A percentile compares a stretch with the other conserved stretches of the same genome.
phyloP scores from a whole-genome alignment of 37 sponge, comb jelly and placozoan species.

The Sycon ciliatum region DNA sequence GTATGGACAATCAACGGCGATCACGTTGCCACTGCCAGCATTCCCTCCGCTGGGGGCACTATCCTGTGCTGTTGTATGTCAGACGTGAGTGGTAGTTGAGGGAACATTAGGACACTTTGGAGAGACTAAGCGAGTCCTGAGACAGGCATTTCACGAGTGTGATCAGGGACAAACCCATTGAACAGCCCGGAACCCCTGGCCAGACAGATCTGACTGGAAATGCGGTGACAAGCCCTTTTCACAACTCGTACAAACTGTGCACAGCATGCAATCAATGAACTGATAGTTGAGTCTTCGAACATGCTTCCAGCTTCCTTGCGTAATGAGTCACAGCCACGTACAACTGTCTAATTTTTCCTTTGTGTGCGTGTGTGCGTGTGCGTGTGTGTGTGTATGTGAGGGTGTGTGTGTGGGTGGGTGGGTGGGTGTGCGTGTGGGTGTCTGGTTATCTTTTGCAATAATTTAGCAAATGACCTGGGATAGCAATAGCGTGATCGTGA shows the following conservation, averaged over 20 bases:
- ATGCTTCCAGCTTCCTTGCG: no score
- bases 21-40: slow-evolving; percentile 38
- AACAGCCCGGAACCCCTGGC: no score
- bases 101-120: neutral
- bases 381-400: slow-evolving; percentile 5
- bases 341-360: no score
- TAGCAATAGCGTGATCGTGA: slow-evolving; percentile 75
- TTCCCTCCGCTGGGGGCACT: slow-evolving; percentile 24
- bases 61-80: slow-evolving; percentile 67
- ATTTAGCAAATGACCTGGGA: slow-evolving; percentile 72
- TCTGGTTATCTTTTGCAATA: neutral
- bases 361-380: no score
- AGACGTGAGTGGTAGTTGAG: slow-evolving; percentile 32
- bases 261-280: no score
- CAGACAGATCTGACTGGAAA: no score
- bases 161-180: no score
- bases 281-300: no score
- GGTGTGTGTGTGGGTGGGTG: neutral
- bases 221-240: no score
- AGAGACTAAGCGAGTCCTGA: neutral
- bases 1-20: slow-evolving; percentile 92
- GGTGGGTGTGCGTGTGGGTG: neutral
- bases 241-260: no score
- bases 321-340: no score
- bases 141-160: slow-evolving; percentile 1